Base-by-base conservation (phyloP, 2,888 invertebrate species). In the Dioctria linearis region DNA sequence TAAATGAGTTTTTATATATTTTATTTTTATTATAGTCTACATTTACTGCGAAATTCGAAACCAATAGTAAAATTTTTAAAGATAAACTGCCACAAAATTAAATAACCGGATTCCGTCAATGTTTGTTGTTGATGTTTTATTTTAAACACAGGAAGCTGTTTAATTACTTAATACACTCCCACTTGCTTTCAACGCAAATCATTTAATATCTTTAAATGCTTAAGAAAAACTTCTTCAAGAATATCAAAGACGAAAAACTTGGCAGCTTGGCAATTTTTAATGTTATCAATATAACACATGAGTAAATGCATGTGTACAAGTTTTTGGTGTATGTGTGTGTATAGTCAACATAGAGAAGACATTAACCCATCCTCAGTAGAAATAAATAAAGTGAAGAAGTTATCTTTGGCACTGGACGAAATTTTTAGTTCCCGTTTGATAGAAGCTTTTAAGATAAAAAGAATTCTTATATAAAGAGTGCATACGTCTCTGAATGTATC, bases 91-190 rank as follows among this genome's bases (percentile, higher is more conserved):
- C 25, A 25, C 25, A 25, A 25, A 25, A 25, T 25, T 25, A 25
- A 25, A 25, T 25, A 25, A 25, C 25, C 25, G 25, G 25, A 25
- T 25, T 25, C 25, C 25, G 25, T 25, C 25, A 25, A 25, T 25
- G 25, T 25, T 25, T 25, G 25, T 25, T 25, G 25, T 25, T 25
- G n/a, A n/a, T n/a, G 25, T 25, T 25, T 25, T 25, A 25, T 25
- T 25, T 25, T 25, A 25, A 25, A 25, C 0, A 25, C 25, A 25
- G 49, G 49, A 13, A 73, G 54, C 51, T 49, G 43, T 67, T 67
- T 67, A 67, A 67, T 67, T 67, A 67, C 67, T 67, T 43, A 67
- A 67, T 42, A 66, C 66, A 1, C 25, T 40, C 66, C 66, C 66
- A 66, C 66, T 4, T 13, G 43, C 42, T 37, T 25, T 67, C 67